These are phyloP conservation scores for Buteo buteo DNA, from an alignment of 2,113 vertebrate genomes.

Conservation along the genomic window DNA sequence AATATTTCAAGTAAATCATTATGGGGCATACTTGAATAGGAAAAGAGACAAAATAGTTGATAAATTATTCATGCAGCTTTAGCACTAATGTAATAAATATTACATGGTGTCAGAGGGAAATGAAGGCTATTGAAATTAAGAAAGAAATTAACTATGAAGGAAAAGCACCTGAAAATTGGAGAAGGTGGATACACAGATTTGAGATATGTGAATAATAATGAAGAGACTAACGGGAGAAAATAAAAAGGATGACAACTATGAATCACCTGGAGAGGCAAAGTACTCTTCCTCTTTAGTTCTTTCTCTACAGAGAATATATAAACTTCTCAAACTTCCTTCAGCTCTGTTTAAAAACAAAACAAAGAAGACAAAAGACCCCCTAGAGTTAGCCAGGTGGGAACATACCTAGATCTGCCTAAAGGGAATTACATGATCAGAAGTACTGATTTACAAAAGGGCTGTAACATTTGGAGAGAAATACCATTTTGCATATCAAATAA, in stretches of 20 bases:
- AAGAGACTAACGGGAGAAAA: background rate
- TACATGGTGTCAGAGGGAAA: slow-evolving; percentile 9
- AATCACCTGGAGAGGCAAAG: background rate
- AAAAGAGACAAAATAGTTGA: slow-evolving; percentile 11
- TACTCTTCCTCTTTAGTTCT: background rate
- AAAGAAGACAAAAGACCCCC: background rate
- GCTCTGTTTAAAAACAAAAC: background rate
- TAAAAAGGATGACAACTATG: background rate
- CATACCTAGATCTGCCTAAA: background rate
- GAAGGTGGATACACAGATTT: background rate
- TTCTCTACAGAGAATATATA: background rate
- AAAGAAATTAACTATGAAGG: slow-evolving; percentile 31
- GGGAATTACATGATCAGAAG: background rate
- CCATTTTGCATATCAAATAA: background rate
- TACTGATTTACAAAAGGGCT: background rate
- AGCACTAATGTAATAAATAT: slow-evolving; percentile 47
- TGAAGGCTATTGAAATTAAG: slow-evolving; percentile 1
- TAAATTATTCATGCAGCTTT: slow-evolving; percentile 39
- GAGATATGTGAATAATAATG: background rate
- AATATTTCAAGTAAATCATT: slow-evolving; percentile 45
- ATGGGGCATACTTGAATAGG: background rate
- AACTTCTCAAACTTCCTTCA: background rate
- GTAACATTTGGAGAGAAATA: background rate
- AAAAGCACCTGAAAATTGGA: slow-evolving; percentile 10
- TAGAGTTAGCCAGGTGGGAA: background rate